phyloP scores from a whole-genome alignment of 2,113 vertebrate species.

The Microcebus lehilahytsara region DNA sequence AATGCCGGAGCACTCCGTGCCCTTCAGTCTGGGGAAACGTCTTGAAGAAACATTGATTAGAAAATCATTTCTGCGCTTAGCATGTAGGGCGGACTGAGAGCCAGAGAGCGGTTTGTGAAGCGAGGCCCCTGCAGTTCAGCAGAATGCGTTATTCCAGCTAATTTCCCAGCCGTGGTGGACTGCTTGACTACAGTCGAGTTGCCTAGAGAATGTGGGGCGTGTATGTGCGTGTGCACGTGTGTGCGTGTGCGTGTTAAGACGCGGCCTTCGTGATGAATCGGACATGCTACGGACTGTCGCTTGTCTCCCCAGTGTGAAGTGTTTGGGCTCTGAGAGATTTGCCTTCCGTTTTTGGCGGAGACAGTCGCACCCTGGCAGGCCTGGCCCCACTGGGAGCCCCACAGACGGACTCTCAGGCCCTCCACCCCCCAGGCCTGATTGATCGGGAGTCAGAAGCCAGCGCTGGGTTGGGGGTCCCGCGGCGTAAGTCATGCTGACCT shows the following conservation, averaged over 20 bases:
- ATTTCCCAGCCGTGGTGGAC: not conserved
- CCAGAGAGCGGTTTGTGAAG: not conserved
- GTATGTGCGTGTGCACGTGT: not conserved
- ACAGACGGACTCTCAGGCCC: not conserved
- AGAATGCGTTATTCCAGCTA: rapidly evolving
- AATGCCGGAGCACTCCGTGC: not conserved
- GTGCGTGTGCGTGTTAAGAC: rapidly evolving
- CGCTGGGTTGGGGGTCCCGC: not conserved
- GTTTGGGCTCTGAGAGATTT: not conserved
- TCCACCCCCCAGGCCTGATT: not conserved
- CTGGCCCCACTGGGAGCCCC: not conserved
- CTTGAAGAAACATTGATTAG: not conserved
- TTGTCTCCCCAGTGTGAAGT: not conserved
- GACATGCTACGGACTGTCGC: not conserved
- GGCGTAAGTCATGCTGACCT: not conserved
- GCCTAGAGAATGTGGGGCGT: not conserved
- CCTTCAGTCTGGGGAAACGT: not conserved
- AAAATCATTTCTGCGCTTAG: not conserved
- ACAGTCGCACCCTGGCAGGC: no score
- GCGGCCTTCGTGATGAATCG: rapidly evolving
- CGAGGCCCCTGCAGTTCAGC: rapidly evolving
- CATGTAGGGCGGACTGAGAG: not conserved
- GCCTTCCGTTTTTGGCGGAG: not conserved
- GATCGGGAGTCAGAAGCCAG: not conserved
- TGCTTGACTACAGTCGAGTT: not conserved